Evolutionary conservation across 2,797 vertebrate species (phyloP), one percentile per base, ranked within the genome.

Genomic region (Gambelia wislizenii): DNA sequence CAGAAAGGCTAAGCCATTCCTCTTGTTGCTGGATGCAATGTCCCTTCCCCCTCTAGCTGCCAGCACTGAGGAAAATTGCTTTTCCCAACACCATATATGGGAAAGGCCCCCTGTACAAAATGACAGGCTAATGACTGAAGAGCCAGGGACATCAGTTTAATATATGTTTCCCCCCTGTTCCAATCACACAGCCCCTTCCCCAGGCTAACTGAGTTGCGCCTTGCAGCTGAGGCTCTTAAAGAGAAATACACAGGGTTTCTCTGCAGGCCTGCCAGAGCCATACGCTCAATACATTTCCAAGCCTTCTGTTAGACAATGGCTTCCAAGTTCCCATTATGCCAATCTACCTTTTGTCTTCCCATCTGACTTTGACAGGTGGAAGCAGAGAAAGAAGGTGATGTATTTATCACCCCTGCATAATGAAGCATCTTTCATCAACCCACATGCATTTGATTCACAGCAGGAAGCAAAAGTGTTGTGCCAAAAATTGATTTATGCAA

Each of bases 271-370:
- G 83, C 69, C 81, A 52, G 0, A 6, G 4, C 6, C 33, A 72
- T 30, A 64, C 13, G 12, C 78, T 76, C 30, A 76, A 33, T 56
- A 20, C 82, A 64, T 42, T 79, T 2, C 56, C 82, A 75, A 83
- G 61, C 84, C 18, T 67, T 5, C 44, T 18, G 42, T 18, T 82
- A 12, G 0, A 27, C 2, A 44, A 20, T 36, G 61, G 67, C 27
- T 76, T 52, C 72, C 84, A 70, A 86, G 47, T n/a, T 20, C 36
- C 47, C 83, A 36, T n/a, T 88, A 61, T 77, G 75, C 33, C 87
- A 33, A 6, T 47, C 39, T 18, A 87, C 36, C 42, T 82, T 72
- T 61, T 14, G 9, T 7, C 49, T 88, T 30, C 64, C 64, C 61
- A 27, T 39, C 33, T 0, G 83, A 4, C n/a, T 18, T 33, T 75